Base-by-base conservation (phyloP, 2,797 vertebrate species). In the Novumbra hubbsi region DNA sequence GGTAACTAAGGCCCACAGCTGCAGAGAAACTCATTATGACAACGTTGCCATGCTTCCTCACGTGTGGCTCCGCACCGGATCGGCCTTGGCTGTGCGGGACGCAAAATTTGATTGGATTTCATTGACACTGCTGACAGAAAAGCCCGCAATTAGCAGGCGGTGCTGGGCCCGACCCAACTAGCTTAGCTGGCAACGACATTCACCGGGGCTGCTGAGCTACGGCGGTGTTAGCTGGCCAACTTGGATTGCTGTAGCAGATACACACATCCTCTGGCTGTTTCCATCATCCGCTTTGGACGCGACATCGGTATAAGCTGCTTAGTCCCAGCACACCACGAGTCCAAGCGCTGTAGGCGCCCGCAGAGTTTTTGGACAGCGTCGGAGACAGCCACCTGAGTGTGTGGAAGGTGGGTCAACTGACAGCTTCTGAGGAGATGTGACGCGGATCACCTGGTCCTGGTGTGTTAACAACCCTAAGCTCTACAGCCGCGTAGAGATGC, bases 61-160 rank as follows among this genome's bases (percentile, higher is more conserved):
- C 64, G 30, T 49, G 17, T 67, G 72, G 72, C 72, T 38, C n/a
- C 2, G 64, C 28, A 64, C 64, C 72, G 67, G 72, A 73, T 68
- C 68, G 72, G 72, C 57, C 30, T 7, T 21, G 15, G 12, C 34
- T 12, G 64, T 30, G 6, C 32, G 72, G 34, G 49, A 49, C 30
- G 28, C 66, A 27, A 73, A 50, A 55, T 67, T 38, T 73, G 65
- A 73, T 52, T 73, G 72, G 64, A 73, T 73, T 68, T 41, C 17
- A 65, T 15, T 17, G 38, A 38, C 24, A 14, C 24, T 8, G 60
- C 38, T 16, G 57, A 48, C 21, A 21, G 16, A 66, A 73, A 66
- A 24, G 63, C 72, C 48, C 30, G 63, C 63, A 66, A 73, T 66
- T 49, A 52, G n/a, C n/a, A 66, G 45, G 45, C 17, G 32, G 72